Evolutionary conservation across 2,797 vertebrate species (phyloP).

Genomic region (Macroramphosus scolopax): DNA sequence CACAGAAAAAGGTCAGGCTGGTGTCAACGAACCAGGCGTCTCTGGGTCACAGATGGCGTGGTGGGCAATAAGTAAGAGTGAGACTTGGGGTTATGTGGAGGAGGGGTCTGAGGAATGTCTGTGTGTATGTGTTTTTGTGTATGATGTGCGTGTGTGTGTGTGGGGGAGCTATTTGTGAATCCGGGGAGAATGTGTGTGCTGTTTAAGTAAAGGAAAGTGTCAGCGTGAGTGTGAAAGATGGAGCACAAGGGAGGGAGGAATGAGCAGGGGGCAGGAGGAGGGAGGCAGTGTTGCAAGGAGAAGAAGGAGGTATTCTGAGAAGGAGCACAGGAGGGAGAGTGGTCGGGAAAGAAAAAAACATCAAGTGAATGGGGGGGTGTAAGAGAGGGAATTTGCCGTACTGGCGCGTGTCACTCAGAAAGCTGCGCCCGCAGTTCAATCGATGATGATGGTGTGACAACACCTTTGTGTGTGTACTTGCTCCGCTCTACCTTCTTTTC

Average conservation of each 20-base stretch:
- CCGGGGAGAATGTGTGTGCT: conserved; percentile 28
- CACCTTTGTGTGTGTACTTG: conserved; percentile 51
- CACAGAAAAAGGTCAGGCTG: conserved; percentile 66
- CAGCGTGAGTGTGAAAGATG: conserved; percentile 29
- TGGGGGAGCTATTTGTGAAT: conserved; percentile 48
- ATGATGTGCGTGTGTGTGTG: conserved; percentile 23
- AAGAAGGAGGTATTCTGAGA: conserved; percentile 12
- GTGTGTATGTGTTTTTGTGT: conserved; percentile 11
- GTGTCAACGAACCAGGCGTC: conserved; percentile 58
- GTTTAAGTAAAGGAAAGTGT: conserved; percentile 35
- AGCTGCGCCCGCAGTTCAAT: conserved; percentile 64
- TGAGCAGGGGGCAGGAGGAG: too few species aligned
- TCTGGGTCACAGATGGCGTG: conserved; percentile 72
- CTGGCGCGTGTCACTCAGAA: conserved; percentile 55
- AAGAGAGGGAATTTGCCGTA: conserved; percentile 26
- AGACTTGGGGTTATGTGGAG: conserved; percentile 49
- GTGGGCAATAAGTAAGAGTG: conserved; percentile 47
- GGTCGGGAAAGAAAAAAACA: conserved; percentile 18
- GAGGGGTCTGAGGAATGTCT: conserved; percentile 59
- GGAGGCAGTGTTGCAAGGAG: conserved; percentile 6
- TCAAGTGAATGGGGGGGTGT: background rate
- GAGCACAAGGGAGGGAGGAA: conserved; percentile 17
- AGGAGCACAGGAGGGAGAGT: conserved; percentile 6
- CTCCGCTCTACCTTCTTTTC: conserved; percentile 34
- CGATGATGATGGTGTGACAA: conserved; percentile 62